Base-by-base conservation (phyloP, 2,797 vertebrate genomes). In the Neosilurus mollespiculum region DNA sequence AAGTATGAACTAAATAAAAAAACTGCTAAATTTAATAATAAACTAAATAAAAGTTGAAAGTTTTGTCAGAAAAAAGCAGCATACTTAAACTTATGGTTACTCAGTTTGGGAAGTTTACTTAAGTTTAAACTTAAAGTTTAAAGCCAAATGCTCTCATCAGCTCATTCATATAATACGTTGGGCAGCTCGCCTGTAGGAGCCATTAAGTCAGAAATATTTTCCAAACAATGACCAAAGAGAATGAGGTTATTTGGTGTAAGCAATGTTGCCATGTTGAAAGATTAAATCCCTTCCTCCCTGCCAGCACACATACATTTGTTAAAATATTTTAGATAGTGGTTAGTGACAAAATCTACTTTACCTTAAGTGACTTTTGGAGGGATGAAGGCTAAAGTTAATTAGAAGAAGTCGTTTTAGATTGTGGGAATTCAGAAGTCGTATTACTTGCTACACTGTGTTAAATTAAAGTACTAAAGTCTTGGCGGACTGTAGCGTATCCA, bases 171-270 rank as follows among this genome's bases (percentile, higher is more conserved):
- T 30, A 30, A 59, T 22, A 30, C 37, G 12, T 6, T 76, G 56
- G 56, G 26, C 73, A 75, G 54, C 11, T 37, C 16, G 54, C 73
- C 54, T 76, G 18, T 22, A 56, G 30, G 30, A 34, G 26, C 20
- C 18, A 37, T 59, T 76, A 59, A 34, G 51, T 37, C 26, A 37
- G 53, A 59, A 22, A 76, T 43, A 7, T 77, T n/a, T 24, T 77
- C 14, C 34, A 9, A 56, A 61, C 20, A 43, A 24, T 16, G 37
- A 12, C 58, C 20, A 78, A n/a, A 61, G 54, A 77, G 26, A 59
- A 59, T 76, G 9, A n/a, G 56, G 20, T 37, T 76, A 37, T 61
- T 76, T 77, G 61, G 56, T 59, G 5, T 34, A 76, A 76, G 37
- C 18, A 76, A 18, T 26, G 18, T n/a, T 76, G 16, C 56, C 75